Evolutionary conservation across 2,797 vertebrate species (phyloP), one percentile per base, ranked within the genome.

Genomic region (Enteromius trimaculatus): DNA sequence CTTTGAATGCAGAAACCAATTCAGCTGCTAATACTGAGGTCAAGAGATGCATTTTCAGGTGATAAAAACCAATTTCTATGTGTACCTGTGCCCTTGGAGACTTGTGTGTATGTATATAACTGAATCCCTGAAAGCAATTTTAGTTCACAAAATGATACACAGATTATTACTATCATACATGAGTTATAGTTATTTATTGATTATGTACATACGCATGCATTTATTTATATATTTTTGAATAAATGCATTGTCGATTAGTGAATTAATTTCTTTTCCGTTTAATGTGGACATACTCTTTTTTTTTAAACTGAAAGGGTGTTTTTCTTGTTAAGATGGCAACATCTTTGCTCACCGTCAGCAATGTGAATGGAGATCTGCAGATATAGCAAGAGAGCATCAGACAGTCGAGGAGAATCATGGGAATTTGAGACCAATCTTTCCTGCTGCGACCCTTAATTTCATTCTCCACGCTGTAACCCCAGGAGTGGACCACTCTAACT

Each of bases 381-480:
- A 87, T 85, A 70, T 64, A 60, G 34, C 34, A 13, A n/a, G 29
- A 86, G 79, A 75, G 44, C 64, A 84, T 86, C 70, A 81, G 60
- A 26, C 53, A 78, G 68, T 81, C 70, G 71, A 71, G 77, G 29
- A 55, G 69, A 70, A 76, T 77, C 72, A 66, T 53, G 79, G 64
- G 80, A 85, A 84, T 87, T 69, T 84, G 76, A 81, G 75, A 79
- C 82, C 23, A 72, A 23, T 84, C 47, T 85, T 31, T 72, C 81
- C 69, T 65, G 53, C 69, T 68, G 80, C 81, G 84, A 91, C 84
- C 87, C 82, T 85, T 92, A 88, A 90, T 92, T 91, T 87, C 83
- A 84, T 83, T 84, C 86, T 74, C 85, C 88, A 85, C 75, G 74
- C 71, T 91, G 77, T 89, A 91, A 93, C 92, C 91, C 85, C 68